Conservation (phyloP, 2,888 invertebrate species). For the Dolomedes plantarius region DNA sequence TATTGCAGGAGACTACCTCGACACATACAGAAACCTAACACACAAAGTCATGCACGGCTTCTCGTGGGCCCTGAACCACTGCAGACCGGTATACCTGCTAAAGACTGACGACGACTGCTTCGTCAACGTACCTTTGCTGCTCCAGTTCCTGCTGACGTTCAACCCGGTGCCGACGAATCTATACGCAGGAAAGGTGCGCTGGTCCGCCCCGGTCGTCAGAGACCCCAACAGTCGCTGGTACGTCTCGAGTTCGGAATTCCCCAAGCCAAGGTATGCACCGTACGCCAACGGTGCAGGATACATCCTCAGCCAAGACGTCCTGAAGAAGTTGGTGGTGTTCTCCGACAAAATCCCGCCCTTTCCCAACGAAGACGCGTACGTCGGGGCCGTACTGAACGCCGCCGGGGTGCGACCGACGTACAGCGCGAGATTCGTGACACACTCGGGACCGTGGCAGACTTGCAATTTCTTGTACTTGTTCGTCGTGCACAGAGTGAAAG, state of each 20-base stretch:
- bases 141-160: conserved; percentile 43
- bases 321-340: conserved; percentile 74
- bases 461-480: conserved; percentile 76
- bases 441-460: conserved; percentile 74
- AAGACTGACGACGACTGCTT: conserved; percentile 73
- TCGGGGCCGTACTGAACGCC: conserved; percentile 75
- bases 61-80: conserved; percentile 38
- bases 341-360: conserved; percentile 74
- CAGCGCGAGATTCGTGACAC: conserved; percentile 75
- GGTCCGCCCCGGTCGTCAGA: conserved; percentile 75
- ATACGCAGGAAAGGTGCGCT: conserved; percentile 76
- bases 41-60: conserved; percentile 67
- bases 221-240: conserved; percentile 75
- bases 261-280: conserved; percentile 74
- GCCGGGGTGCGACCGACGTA: conserved; percentile 74
- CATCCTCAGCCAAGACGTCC: conserved; percentile 75
- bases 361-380: conserved; percentile 77
- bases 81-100: conserved; percentile 56
- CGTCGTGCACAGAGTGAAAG: conserved; percentile 75
- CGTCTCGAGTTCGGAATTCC: conserved; percentile 74
- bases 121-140: conserved; percentile 66
- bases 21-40: conserved; percentile 63
- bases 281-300: conserved; percentile 77
- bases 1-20: conserved; percentile 49
- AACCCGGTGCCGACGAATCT: conserved; percentile 68